Evolutionary conservation across 2,113 vertebrate genomes (phyloP).

Genomic region (Taurulus bubalis): DNA sequence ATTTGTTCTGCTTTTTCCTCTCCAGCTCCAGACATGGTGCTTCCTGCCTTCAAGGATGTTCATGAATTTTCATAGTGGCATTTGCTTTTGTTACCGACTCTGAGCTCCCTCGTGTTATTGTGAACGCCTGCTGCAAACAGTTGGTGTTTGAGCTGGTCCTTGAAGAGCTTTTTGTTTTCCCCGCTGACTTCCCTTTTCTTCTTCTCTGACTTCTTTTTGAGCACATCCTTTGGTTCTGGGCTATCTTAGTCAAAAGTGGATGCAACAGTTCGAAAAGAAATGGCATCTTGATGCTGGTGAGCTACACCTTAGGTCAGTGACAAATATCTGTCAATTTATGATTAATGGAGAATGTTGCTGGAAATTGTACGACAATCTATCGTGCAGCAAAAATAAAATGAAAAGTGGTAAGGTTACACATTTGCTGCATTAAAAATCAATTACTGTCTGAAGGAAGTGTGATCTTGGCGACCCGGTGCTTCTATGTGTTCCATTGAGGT

Average conservation of each 20-base stretch:
- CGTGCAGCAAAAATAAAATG: not conserved
- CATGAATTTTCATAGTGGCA: constrained; percentile 44
- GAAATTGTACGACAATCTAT: not conserved
- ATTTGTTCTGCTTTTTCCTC: constrained; percentile 18
- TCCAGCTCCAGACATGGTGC: constrained; percentile 49
- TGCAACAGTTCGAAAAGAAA: constrained; percentile 16
- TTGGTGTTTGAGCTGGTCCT: constrained; percentile 63
- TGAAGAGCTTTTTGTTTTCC: constrained; percentile 41
- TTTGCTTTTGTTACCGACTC: constrained; percentile 39
- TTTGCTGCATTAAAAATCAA: constrained; percentile 2
- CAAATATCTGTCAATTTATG: not conserved
- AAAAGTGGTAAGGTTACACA: not conserved
- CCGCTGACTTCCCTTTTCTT: not conserved
- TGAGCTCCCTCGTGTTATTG: constrained; percentile 17
- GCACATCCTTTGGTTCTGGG: not conserved
- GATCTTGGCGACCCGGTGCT: not conserved
- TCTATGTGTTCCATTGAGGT: not conserved
- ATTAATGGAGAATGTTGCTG: constrained; percentile 15
- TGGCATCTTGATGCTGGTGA: not conserved
- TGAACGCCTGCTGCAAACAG: constrained; percentile 45
- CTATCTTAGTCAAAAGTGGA: constrained; percentile 12
- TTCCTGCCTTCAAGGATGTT: constrained; percentile 51
- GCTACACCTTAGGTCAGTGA: constrained; percentile 9
- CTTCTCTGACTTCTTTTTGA: not conserved
- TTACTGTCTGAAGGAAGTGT: not conserved